Evolutionary conservation across 2,797 vertebrate species (phyloP).

Genomic region (Smutsia temminckii): DNA sequence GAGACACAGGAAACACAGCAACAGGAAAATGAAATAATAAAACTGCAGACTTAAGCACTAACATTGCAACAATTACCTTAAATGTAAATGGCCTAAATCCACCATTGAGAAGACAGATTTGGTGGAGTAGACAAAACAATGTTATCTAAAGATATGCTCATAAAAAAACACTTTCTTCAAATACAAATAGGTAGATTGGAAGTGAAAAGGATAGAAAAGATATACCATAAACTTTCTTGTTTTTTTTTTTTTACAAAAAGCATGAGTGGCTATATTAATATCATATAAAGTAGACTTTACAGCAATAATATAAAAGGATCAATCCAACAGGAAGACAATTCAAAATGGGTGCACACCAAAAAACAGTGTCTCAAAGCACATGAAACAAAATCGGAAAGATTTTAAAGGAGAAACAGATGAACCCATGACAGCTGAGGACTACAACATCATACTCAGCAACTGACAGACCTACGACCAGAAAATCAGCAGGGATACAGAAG

Average conservation of each 20-base stretch:
- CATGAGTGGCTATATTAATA: background rate
- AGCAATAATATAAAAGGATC: background rate
- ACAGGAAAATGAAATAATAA: background rate
- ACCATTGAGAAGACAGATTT: background rate
- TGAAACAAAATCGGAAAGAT: background rate
- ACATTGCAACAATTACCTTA: background rate
- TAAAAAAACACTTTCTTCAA: background rate
- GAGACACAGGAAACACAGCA: background rate
- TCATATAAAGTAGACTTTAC: background rate
- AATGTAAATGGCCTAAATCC: background rate
- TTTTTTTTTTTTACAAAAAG: background rate
- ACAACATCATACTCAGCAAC: background rate
- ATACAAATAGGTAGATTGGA: background rate
- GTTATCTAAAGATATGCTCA: background rate
- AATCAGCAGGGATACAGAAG: background rate
- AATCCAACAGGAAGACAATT: background rate
- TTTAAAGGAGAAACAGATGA: background rate
- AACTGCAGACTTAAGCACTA: background rate
- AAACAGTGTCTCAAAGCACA: background rate
- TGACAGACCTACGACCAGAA: background rate
- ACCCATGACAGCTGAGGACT: fast-evolving
- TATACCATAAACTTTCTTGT: background rate
- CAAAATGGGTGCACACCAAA: background rate
- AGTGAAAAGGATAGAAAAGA: background rate
- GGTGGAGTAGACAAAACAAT: background rate